Evolutionary conservation across 2,888 invertebrate genomes (phyloP).

Genomic region (Margaritifera margaritifera): DNA sequence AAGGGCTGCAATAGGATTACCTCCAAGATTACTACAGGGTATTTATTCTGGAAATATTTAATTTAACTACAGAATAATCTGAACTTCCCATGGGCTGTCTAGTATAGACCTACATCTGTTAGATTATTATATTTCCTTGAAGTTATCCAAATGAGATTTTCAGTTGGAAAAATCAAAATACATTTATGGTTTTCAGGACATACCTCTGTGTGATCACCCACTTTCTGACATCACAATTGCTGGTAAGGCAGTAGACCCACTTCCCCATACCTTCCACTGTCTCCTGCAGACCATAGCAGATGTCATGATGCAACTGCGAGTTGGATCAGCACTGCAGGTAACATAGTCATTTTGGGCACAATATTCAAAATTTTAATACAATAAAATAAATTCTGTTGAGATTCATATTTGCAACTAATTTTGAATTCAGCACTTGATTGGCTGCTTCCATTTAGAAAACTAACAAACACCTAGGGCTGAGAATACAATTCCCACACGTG

Average conservation of each 20-base stretch:
- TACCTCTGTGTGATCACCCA: conserved; percentile 82
- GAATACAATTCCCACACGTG: too few species aligned
- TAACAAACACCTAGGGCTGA: too few species aligned
- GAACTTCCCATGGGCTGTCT: conserved; percentile 10
- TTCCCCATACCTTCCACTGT: conserved; percentile 86
- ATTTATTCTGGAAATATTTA: too few species aligned
- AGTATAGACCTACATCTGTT: too few species aligned
- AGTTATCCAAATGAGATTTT: too few species aligned
- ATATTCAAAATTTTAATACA: background rate
- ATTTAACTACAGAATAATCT: too few species aligned
- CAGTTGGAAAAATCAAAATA: background rate
- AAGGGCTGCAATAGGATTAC: too few species aligned
- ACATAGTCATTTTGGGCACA: background rate
- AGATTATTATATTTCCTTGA: too few species aligned
- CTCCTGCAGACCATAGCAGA: conserved; percentile 93
- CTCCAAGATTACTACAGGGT: too few species aligned
- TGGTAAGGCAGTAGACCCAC: conserved; percentile 71
- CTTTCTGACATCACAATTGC: conserved; percentile 86
- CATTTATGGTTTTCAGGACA: conserved; percentile 47
- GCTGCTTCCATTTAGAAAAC: background rate
- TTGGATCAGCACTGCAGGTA: conserved; percentile 83
- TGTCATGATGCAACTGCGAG: conserved; percentile 89
- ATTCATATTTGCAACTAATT: background rate
- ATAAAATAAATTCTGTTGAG: too few species aligned
- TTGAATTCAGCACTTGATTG: background rate